phyloP scores from a whole-genome alignment of 2,113 vertebrate species.

The Ammodramus savannarum region DNA sequence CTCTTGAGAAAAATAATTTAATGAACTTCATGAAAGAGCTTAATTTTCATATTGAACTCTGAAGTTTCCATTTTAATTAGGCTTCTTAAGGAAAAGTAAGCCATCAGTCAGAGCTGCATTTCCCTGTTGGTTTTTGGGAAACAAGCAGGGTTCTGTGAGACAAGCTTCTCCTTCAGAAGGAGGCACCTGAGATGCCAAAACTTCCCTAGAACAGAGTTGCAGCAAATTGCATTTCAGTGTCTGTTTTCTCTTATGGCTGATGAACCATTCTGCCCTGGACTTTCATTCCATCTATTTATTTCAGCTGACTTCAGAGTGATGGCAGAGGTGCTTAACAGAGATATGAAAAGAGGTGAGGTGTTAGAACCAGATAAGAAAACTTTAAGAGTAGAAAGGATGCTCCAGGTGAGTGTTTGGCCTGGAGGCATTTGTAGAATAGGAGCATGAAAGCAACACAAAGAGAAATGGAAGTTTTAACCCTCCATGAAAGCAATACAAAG shows the following conservation, averaged over 20 bases:
- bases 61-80: not conserved
- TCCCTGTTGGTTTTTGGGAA: not conserved
- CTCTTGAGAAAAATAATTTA: not conserved
- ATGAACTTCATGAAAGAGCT: not conserved
- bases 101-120: not conserved
- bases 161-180: not conserved
- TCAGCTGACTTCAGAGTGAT: not conserved
- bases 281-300: not conserved
- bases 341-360: not conserved
- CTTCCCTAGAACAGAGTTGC: not conserved
- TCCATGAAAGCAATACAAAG: not conserved
- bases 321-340: not conserved
- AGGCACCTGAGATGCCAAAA: not conserved
- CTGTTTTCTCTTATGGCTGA: not conserved
- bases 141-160: not conserved
- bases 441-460: not conserved
- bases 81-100: not conserved
- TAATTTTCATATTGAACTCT: not conserved
- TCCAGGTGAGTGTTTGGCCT: not conserved
- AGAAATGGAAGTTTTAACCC: not conserved
- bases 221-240: not conserved
- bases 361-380: not conserved
- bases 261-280: not conserved
- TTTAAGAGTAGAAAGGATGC: not conserved
- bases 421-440: not conserved